Evolutionary conservation across 2,113 vertebrate species (phyloP), one percentile per base, ranked within the genome.

Genomic region (Toxotes jaculatrix): DNA sequence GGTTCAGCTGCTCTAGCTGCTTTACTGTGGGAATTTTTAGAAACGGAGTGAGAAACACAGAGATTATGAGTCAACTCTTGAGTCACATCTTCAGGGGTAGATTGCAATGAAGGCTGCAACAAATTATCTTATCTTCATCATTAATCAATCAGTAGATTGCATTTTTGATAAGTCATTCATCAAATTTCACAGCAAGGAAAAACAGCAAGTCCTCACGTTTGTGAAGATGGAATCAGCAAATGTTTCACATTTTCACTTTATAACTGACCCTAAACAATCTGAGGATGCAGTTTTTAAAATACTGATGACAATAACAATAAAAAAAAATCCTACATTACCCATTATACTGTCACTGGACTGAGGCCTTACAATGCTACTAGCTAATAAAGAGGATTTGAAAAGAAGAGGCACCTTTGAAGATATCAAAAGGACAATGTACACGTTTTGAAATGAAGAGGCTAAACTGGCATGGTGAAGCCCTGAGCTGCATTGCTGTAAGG

Each of bases 401-500:
- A 36, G 36, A 36, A 21, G 80, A 57, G 43, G 11, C 12, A 14
- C 27, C 5, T 78, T 80, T 76, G 21, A 66, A 60, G 53, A 64
- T 19, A 59, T 11, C 0, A 55, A 67, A 55, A 75, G 38, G 51
- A 90, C 45, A 64, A 75, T 66, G 56, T 42, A 40, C 11, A 74
- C 64, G 64, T 14, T 16, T 6, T 59, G 16, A 79, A 82, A 72
- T 64, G 43, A 65, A 62, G 51, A 47, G 64, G 68, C 67, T 73
- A 72, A 71, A 76, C 61, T 21, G 42, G 75, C 61, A 42, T 21
- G 17, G 23, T 56, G 77, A 74, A 79, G 61, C 62, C 64, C 27
- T 17, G 62, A 69, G 85, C 82, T 42, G 47, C 53, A 55, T 75
- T 32, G 71, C 77, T 64, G 47, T 4, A 63, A 68, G 36, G 61